These are phyloP conservation scores for Corella eumyota DNA, from an alignment of 23 tunicate genomes.

Conservation along the genomic window DNA sequence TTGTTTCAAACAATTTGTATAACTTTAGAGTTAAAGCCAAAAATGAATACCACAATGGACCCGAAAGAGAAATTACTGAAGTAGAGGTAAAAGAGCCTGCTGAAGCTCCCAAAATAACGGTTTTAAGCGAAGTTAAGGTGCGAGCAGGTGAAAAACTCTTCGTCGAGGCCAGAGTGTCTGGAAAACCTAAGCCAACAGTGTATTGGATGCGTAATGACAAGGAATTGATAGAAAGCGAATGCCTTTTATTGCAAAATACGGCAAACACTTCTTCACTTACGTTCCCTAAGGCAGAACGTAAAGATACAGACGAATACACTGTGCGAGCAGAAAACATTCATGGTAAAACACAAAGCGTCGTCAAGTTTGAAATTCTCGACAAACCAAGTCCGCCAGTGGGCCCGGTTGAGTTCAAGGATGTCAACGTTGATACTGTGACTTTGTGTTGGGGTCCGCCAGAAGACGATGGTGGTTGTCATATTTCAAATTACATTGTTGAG, in stretches of 20 bases:
- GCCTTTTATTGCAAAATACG: constrained; percentile 41
- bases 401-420: constrained; percentile 49
- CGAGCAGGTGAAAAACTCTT: constrained; percentile 41
- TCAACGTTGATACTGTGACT: constrained; percentile 71
- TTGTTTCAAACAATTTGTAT: constrained; percentile 46
- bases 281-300: constrained; percentile 35
- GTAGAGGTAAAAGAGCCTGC: constrained; percentile 80
- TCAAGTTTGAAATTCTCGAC: constrained; percentile 73
- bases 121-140: constrained; percentile 44
- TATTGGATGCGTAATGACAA: constrained; percentile 65
- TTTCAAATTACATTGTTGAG: constrained; percentile 81
- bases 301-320: constrained; percentile 61
- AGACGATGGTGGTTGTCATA: constrained; percentile 82
- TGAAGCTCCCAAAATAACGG: constrained; percentile 44
- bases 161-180: constrained; percentile 53
- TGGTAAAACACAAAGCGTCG: constrained; percentile 45
- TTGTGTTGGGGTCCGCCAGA: constrained; percentile 80
- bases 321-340: constrained; percentile 51
- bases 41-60: constrained; percentile 66
- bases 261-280: constrained; percentile 25
- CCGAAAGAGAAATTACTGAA: constrained; percentile 50
- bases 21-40: constrained; percentile 73
- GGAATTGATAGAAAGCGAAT: constrained; percentile 48
- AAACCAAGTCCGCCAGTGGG: constrained; percentile 54
- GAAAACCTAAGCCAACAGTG: constrained; percentile 59